Conservation (phyloP, 2,113 vertebrate genomes). For the Lophochroa leadbeateri region DNA sequence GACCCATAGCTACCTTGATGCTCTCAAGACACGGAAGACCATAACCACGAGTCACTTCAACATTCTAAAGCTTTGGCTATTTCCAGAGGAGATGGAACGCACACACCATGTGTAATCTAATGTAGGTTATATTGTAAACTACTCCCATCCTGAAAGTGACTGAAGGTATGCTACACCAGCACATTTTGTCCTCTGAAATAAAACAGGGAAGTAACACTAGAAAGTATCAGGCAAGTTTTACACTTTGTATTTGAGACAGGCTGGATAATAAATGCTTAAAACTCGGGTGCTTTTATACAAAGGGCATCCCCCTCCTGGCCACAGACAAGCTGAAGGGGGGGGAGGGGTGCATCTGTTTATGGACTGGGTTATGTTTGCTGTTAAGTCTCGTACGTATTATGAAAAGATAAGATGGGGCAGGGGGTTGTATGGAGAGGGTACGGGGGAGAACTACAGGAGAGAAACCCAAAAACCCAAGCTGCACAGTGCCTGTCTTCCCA, state of each 20-base stretch:
- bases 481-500: background rate
- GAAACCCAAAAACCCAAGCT: background rate
- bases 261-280: background rate
- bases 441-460: background rate
- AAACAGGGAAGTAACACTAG: background rate
- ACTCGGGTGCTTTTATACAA: background rate
- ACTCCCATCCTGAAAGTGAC: background rate
- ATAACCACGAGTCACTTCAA: background rate
- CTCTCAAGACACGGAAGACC: slow-evolving; percentile 9
- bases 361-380: background rate
- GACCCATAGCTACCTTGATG: background rate
- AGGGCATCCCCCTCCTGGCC: background rate
- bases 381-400: background rate
- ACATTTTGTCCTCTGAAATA: background rate
- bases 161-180: background rate
- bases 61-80: background rate
- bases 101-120: background rate
- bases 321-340: background rate
- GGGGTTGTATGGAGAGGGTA: no score
- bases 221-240: background rate
- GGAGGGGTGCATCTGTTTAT: background rate
- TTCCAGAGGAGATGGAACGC: background rate
- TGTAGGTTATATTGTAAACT: slow-evolving; percentile 23
- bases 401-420: background rate
- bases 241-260: background rate